phyloP scores from a whole-genome alignment of 1,140 invertebrate genomes.

The Meteorus sp. region DNA sequence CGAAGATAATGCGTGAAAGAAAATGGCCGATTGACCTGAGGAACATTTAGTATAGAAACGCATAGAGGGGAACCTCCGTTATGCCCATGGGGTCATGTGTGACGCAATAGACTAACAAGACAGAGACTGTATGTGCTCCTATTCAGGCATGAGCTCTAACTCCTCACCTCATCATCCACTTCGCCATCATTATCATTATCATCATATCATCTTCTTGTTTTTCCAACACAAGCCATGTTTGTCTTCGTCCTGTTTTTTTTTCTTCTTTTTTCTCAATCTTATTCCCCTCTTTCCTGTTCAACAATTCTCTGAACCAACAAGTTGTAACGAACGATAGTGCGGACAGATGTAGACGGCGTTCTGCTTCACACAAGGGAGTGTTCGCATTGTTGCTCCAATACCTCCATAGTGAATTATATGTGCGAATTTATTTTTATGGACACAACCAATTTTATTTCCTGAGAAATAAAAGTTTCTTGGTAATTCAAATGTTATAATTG shows the following conservation, averaged over 20 bases:
- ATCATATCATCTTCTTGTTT: neutral
- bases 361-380: too few relatives aligned
- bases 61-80: slow-evolving; percentile 40
- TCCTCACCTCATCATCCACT: neutral
- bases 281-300: too few relatives aligned
- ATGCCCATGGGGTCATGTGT: slow-evolving; percentile 44
- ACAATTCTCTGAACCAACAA: too few relatives aligned
- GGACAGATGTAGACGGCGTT: too few relatives aligned
- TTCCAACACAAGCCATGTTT: neutral
- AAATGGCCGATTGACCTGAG: slow-evolving; percentile 43
- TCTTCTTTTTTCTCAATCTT: too few relatives aligned
- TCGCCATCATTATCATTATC: too few relatives aligned
- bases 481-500: neutral
- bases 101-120: slow-evolving; percentile 40
- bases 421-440: too few relatives aligned
- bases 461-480: neutral
- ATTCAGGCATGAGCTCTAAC: neutral
- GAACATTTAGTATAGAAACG: too few relatives aligned
- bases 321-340: too few relatives aligned
- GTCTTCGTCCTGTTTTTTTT: too few relatives aligned
- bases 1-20: slow-evolving; percentile 3
- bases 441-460: neutral
- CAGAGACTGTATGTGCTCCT: slow-evolving; percentile 8
- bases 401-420: too few relatives aligned
- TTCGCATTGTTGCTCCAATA: too few relatives aligned